Base-by-base conservation (phyloP, 2,113 vertebrate genomes). In the Bambusicola thoracicus region DNA sequence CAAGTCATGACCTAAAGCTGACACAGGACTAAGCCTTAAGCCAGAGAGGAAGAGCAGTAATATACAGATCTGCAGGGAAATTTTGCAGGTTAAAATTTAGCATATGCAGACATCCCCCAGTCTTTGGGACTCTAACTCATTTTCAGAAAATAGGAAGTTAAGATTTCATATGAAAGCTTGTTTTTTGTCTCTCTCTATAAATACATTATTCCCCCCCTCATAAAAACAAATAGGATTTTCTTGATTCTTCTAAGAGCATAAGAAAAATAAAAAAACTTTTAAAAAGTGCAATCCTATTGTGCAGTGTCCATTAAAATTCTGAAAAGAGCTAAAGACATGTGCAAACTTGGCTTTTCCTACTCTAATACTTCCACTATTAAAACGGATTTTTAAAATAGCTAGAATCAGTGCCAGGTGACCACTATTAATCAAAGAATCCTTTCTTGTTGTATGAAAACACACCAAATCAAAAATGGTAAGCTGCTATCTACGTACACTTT, bases 381-480 rank as follows among this genome's bases (percentile, higher is more conserved):
- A 78, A 49, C 1, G 75, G 75, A 53, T 63, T 88, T 94, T 85
- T 51, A 34, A 61, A 86, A 81, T 8, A 68, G 62, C 76, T 90
- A 81, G 87, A 91, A 89, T 61, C 48, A 22, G 41, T 68, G 76
- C 69, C 80, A 86, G 92, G 92, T 63, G 43, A 80, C 72, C 8
- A 2, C 16, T 89, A 51, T 68, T 91, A 85, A 83, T 88, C 87
- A 94, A 80, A 96, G 76, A 49, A 32, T 85, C 61, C 46, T 75
- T 94, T 92, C 81, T 65, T 78, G 87, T 8, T 72, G 65, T 63
- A 58, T 58, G 72, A 94, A 94, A 96, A 96, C 76, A 93, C 94
- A 89, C 13, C 56, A 76, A 0, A 10, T 56, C 11, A 13, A 81
- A 91, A 90, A 78, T 1, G 1, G 82, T 81, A 76, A 94, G 40